phyloP scores from a whole-genome alignment of 2,888 invertebrate species.

The Anthrax anthrax region DNA sequence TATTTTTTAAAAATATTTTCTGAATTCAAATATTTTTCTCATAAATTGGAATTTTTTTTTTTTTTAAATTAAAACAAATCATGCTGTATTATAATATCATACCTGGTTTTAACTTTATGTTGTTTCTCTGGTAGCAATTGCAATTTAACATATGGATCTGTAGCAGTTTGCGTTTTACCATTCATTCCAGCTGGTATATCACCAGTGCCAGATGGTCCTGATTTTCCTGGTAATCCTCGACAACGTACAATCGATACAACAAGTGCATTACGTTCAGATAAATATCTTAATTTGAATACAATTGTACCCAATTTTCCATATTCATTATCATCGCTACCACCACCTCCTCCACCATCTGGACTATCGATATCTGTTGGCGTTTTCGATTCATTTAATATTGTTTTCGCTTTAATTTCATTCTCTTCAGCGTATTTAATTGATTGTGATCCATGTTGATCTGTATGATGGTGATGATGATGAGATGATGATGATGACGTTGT shows the following conservation, averaged over 20 bases:
- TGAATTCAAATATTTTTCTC: too few relatives aligned
- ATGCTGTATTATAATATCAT: too few relatives aligned
- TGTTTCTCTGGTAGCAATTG: slow-evolving; percentile 95
- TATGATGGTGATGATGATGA: neutral
- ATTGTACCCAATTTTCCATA: slow-evolving; percentile 69
- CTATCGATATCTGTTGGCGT: slow-evolving; percentile 20
- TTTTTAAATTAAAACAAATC: too few relatives aligned
- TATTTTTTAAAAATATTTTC: too few relatives aligned
- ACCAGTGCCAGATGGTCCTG: slow-evolving; percentile 39
- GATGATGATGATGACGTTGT: neutral
- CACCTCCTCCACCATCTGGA: slow-evolving; percentile 11
- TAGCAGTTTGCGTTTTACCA: slow-evolving; percentile 33
- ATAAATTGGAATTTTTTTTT: too few relatives aligned
- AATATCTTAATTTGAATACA: slow-evolving; percentile 80
- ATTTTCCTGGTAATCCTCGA: slow-evolving; percentile 60
- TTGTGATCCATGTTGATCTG: slow-evolving; percentile 17
- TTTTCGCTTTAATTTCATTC: slow-evolving; percentile 25
- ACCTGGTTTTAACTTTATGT: slow-evolving; percentile 87
- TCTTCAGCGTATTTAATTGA: slow-evolving; percentile 30
- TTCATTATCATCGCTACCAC: slow-evolving; percentile 35
- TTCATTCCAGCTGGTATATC: slow-evolving; percentile 33
- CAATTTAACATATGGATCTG: slow-evolving; percentile 94
- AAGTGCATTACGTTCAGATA: slow-evolving; percentile 77
- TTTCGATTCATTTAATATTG: slow-evolving; percentile 12
- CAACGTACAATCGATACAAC: slow-evolving; percentile 87